These are phyloP conservation scores for Ophioninae sp. DNA, from an alignment of 2,888 invertebrate species.

Conservation along the genomic window DNA sequence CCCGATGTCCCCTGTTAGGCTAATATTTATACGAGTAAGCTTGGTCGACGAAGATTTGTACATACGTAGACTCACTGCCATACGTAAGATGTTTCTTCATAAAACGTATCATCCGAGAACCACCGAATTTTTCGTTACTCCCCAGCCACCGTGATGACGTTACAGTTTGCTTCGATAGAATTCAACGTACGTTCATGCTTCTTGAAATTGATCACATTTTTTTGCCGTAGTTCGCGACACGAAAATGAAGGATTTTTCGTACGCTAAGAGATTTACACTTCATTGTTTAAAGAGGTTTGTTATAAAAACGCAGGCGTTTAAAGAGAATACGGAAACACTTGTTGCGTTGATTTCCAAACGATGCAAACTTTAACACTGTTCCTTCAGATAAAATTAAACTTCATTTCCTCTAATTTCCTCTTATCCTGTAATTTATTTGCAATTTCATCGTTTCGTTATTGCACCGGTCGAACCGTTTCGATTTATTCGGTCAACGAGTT, in stretches of 20 bases:
- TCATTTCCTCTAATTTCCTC: neutral
- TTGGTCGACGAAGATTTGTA: constrained; percentile 49
- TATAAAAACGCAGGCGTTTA: too few species aligned
- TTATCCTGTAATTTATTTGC: constrained; percentile 1
- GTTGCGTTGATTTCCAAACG: too few species aligned
- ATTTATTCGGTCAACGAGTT: constrained; percentile 50
- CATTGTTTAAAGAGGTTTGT: too few species aligned
- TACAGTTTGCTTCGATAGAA: too few species aligned
- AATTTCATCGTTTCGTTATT: constrained; percentile 49
- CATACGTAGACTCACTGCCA: constrained; percentile 61
- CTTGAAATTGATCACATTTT: too few species aligned
- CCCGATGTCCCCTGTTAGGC: constrained; percentile 27
- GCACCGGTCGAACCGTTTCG: constrained; percentile 42
- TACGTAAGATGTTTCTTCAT: constrained; percentile 62
- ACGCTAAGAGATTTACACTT: too few species aligned
- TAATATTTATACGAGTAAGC: constrained; percentile 61
- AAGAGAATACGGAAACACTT: too few species aligned
- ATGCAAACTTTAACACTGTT: too few species aligned
- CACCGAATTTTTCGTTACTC: neutral
- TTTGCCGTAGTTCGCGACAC: too few species aligned
- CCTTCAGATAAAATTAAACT: neutral
- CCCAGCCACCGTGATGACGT: neutral
- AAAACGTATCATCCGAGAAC: constrained; percentile 44
- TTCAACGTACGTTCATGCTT: too few species aligned
- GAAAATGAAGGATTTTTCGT: too few species aligned